Base-by-base conservation (phyloP, 2,797 vertebrate species). In the Karalla daura region DNA sequence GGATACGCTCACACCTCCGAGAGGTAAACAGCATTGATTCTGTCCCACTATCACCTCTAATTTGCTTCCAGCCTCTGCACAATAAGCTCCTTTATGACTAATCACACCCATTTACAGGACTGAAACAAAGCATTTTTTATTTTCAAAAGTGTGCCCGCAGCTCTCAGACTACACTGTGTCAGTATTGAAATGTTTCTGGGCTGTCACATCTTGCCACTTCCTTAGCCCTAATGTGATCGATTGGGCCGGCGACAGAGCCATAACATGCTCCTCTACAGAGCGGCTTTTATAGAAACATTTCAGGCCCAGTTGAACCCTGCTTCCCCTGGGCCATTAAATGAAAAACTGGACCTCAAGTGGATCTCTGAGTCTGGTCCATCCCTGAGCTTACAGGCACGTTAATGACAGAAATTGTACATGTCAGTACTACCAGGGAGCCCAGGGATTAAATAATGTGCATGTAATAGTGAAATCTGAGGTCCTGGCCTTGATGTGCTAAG, bases 11-110 rank as follows among this genome's bases (percentile, higher is more conserved):
- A 87, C 93, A 91, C 94, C 92, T 94, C 87, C 66, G 73, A 91
- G 1, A 92, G 92, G 93, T 94, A 95, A 96, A 95, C 91, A 90
- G 89, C 93, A 97, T 95, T 84, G 95, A 96, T 94, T 80, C 78
- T 86, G 86, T 91, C 91, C 93, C 89, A 91, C 93, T 88, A 91
- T 94, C 89, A 85, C 91, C 90, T 94, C 89, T 91, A 89, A 94
- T 93, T 92, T 88, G 91, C 90, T 91, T 91, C 89, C 85, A 91
- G 89, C 70, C 77, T 85, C 85, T 88, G 86, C 90, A 88, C 90
- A 92, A 90, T 90, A 80, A 86, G 76, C 83, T 85, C 75, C 88
- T 90, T 93, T 93, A 92, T 81, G 37, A 92, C 91, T 94, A 94
- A 93, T 94, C 94, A 93, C 93, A 94, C 91, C 81, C 84, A 83